Base-by-base conservation (phyloP, 2,797 vertebrate species). In the Myiothlypis coronata region DNA sequence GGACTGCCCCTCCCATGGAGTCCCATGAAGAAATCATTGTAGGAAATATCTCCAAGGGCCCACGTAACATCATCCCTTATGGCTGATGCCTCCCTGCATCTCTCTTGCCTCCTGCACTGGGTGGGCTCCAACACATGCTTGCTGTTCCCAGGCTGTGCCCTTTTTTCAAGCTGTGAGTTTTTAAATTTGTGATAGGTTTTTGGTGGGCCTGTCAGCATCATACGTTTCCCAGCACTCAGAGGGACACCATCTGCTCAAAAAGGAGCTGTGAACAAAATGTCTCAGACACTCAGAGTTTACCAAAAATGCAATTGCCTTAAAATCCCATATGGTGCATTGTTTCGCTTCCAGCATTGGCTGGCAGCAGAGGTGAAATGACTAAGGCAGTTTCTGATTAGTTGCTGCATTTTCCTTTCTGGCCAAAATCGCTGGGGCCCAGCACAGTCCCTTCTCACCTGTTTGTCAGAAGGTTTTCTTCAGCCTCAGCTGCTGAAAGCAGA, bases 181-280 rank as follows among this genome's bases (percentile, higher is more conserved):
- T 88, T 4, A 65, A 69, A 87, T 79, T 65, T 46, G 32, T 47
- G 50, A 63, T 68, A 72, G 56, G 39, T 49, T 88, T 92, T 81
- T 43, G 70, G 76, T 86, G 80, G 60, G 69, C 78, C 83, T 76
- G 75, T 76, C 87, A 57, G 84, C 34, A 37, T 53, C 39, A 1
- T 65, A 34, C 13, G 2, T 89, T 90, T 93, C 57, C 59, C 92
- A 81, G 68, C 47, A 35, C 60, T 67, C 22, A 4, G 61, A 95
- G 87, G 84, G 81, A 74, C 56, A 79, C 81, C 87, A 91, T 90
- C 88, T 96, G 90, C 86, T 93, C 76, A 30, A 52, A 72, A 80
- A 83, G 46, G 76, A 93, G 64, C 82, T 91, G 93, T 30, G 82
- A 93, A 94, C 84, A 87, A 95, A 93, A 92, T 70, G 81, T 96